phyloP scores from a whole-genome alignment of 2,113 vertebrate genomes.

The Agelaius phoeniceus region DNA sequence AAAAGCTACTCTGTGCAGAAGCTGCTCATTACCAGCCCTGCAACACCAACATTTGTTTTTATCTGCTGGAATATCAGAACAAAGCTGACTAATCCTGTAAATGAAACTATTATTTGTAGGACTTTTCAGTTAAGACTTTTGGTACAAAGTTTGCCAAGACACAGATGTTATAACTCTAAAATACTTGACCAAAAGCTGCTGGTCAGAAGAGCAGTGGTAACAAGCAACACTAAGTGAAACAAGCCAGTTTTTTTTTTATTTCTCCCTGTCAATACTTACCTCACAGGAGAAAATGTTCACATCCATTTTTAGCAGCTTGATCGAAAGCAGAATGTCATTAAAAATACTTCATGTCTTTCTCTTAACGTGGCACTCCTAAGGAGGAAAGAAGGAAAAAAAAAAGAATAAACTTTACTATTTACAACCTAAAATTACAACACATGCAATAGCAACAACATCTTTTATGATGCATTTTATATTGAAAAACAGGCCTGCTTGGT shows the following conservation, averaged over 20 bases:
- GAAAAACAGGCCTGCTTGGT: neutral
- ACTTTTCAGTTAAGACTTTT: neutral
- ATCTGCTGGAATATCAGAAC: neutral
- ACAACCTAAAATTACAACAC: neutral
- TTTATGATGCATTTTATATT: neutral
- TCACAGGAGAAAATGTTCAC: constrained; percentile 43
- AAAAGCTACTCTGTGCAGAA: neutral
- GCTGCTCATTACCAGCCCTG: neutral
- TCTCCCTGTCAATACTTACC: neutral
- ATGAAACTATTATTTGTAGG: neutral
- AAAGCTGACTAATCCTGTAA: neutral
- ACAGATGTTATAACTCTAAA: neutral
- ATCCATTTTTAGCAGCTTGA: constrained; percentile 53
- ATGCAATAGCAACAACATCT: neutral
- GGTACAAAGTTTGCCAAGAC: neutral
- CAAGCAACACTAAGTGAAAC: neutral
- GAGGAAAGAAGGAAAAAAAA: neutral
- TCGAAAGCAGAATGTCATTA: constrained; percentile 20
- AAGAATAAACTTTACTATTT: neutral
- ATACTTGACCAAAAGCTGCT: neutral
- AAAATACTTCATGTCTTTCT: neutral
- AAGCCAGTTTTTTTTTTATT: neutral
- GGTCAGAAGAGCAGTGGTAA: neutral
- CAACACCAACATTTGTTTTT: neutral
- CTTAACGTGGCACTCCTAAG: neutral